Evolutionary conservation across 1,140 invertebrate species (phyloP).

Genomic region (Lamellibrachia luymesi): DNA sequence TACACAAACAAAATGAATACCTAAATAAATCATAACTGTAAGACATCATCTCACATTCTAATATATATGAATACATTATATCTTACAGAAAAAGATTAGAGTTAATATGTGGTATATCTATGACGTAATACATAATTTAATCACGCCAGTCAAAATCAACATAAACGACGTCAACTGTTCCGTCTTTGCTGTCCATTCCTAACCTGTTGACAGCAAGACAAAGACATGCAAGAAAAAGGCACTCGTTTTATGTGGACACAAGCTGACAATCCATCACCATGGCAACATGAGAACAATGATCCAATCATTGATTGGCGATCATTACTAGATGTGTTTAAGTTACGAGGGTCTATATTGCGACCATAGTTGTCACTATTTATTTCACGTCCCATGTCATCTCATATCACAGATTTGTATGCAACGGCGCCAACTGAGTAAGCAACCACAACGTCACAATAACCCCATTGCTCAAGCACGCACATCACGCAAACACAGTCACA

Average conservation of each 20-base stretch:
- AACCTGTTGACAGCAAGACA: constrained; percentile 13
- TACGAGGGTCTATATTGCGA: not conserved
- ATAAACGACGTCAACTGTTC: not conserved
- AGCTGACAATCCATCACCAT: constrained; percentile 10
- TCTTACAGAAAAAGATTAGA: not conserved
- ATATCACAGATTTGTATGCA: not conserved
- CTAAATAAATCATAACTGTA: not conserved
- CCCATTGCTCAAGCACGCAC: no score
- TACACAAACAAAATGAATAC: not conserved
- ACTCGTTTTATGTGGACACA: not conserved
- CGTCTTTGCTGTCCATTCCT: not conserved
- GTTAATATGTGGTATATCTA: no score
- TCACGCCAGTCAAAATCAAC: not conserved
- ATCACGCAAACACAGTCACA: no score
- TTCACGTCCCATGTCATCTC: not conserved
- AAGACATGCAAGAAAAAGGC: constrained; percentile 20
- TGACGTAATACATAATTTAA: not conserved
- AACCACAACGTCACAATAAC: not conserved
- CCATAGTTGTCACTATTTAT: not conserved
- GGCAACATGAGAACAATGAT: not conserved
- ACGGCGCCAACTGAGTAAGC: not conserved
- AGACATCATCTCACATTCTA: not conserved
- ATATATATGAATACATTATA: not conserved
- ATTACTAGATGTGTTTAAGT: not conserved
- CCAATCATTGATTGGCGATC: not conserved